Base-by-base conservation (phyloP, 2,113 vertebrate genomes). In the Kobus ellipsiprymnus region DNA sequence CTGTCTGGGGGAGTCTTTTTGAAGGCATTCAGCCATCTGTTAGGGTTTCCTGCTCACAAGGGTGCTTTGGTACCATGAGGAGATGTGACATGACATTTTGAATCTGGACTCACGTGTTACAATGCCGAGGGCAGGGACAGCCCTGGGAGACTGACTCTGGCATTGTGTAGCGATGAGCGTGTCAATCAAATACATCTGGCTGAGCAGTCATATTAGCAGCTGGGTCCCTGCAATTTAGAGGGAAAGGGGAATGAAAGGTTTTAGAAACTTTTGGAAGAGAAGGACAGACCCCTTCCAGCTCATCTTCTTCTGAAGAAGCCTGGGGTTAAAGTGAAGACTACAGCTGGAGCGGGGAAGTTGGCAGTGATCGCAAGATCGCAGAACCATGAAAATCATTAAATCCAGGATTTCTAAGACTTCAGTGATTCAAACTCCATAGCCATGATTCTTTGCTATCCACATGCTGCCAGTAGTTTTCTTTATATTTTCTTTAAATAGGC, bases 1-100 rank as follows among this genome's bases (percentile, higher is more conserved):
- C 60, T 85, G 93, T 96, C 93, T 89, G 44, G 62, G 88, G 57
- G 86, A 90, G 87, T 59, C 96, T 95, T 59, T 92, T 74, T 92
- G 95, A 97, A 96, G 94, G 96, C 96, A 95, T 87, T 95, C 83
- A 94, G 78, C 97, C 98, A 98, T 98, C 97, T 98, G 98, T 95
- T 97, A 89, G 89, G 95, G 91, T 91, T 97, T 93, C 92, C 95
- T 97, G 60, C 50, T 98, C 95, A 96, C 93, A 23, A 81, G 96
- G 44, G 89, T 84, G 40, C 91, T 97, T 93, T 77, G 93, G 91
- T 95, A 84, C 93, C 57, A 60, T 94, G 95, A 98, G n/a, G 93
- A 96, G 71, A 97, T 97, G 80, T 50, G 81, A 95, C 96, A 90
- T 98, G 97, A 97, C 98, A 97, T 98, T 97, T 97, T 93, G 91